Percentiles rank a stretch among this genome's conserved stretches.
Conservation (phyloP, 2,797 vertebrate genomes). For the Arctocebus calabarensis region DNA sequence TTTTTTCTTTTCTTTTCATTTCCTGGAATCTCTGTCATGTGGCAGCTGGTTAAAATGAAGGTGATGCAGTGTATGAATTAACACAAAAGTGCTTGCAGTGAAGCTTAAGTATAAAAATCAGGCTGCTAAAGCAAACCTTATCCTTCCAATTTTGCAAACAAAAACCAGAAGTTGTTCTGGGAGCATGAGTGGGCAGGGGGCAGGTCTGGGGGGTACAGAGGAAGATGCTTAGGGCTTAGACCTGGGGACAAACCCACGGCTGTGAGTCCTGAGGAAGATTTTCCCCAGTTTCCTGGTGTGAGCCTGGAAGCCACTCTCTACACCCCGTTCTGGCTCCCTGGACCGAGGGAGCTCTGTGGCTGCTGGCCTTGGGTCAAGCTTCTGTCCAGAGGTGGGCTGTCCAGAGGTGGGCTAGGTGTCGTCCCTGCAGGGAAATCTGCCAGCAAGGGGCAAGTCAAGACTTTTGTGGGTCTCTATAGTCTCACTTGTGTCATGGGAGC, state of each 20-base stretch:
- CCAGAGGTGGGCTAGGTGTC: too few species aligned
- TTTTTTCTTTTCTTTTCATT: neutral
- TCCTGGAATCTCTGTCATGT: neutral
- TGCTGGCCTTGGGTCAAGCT: too few species aligned
- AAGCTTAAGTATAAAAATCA: too few species aligned
- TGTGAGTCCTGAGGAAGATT: neutral
- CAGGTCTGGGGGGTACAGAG: neutral
- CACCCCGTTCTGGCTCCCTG: neutral
- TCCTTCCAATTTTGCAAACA: neutral
- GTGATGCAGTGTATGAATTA: neutral
- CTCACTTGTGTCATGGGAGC: fast-evolving
- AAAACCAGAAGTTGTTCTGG: neutral
- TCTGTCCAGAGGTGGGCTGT: neutral
- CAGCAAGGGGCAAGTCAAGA: neutral
- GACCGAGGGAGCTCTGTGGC: too few species aligned
- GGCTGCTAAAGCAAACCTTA: neutral
- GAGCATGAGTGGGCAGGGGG: neutral
- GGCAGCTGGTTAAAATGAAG: neutral
- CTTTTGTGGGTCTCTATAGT: too few species aligned
- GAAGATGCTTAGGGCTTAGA: neutral
- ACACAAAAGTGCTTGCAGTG: neutral
- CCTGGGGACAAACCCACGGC: neutral
- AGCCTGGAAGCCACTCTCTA: fast-evolving
- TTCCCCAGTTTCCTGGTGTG: too few species aligned
- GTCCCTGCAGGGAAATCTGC: neutral